phyloP scores from a whole-genome alignment of 2,113 vertebrate genomes.

The Chloroceryle aenea region DNA sequence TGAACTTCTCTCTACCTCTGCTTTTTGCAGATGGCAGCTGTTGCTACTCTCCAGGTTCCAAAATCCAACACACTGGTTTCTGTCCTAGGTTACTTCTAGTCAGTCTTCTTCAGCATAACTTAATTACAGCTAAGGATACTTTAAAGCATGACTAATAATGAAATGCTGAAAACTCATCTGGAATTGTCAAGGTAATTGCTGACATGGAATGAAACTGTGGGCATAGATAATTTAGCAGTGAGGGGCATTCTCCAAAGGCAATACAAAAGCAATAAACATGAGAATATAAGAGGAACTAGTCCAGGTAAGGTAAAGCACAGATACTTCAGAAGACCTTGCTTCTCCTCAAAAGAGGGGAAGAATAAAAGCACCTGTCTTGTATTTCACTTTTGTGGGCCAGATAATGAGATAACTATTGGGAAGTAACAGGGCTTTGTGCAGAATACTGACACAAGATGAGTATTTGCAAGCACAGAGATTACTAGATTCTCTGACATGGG shows the following conservation, averaged over 20 bases:
- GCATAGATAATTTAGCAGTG: background rate
- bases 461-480: background rate
- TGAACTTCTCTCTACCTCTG: conserved; percentile 55
- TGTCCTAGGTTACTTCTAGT: conserved; percentile 14
- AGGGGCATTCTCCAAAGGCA: background rate
- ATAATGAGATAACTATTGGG: background rate
- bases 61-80: background rate
- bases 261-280: background rate
- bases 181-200: conserved; percentile 9
- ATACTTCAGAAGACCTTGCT: background rate
- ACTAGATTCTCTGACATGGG: background rate
- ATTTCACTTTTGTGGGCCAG: background rate
- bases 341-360: background rate
- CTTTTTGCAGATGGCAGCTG: conserved; percentile 49
- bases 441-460: background rate
- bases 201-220: background rate
- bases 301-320: background rate
- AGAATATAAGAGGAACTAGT: background rate
- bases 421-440: background rate
- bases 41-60: conserved; percentile 25
- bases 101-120: background rate
- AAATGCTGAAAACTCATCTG: conserved; percentile 30
- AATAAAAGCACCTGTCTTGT: background rate
- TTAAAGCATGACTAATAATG: conserved; percentile 20
- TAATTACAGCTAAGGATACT: conserved; percentile 32